Evolutionary conservation across 1,140 invertebrate species (phyloP).

Genomic region (Pogonognathellus flavescens): DNA sequence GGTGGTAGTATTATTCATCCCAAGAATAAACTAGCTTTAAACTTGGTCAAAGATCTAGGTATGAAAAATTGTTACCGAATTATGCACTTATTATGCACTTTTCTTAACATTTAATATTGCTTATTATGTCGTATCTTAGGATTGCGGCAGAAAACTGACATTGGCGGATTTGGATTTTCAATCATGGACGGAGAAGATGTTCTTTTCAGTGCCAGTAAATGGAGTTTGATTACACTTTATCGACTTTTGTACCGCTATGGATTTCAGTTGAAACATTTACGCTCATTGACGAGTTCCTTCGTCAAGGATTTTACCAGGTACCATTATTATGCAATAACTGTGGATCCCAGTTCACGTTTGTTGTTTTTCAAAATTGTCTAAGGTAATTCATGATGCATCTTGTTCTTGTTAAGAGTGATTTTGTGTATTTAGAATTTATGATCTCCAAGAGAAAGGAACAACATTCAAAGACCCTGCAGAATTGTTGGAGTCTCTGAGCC

Average conservation of each 20-base stretch:
- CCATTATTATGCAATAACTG: neutral
- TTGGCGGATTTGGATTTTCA: neutral
- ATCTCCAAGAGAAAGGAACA: constrained; percentile 72
- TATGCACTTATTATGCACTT: constrained; percentile 2
- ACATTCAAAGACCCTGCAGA: constrained; percentile 73
- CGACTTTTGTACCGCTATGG: constrained; percentile 76
- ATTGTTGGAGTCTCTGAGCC: constrained; percentile 74
- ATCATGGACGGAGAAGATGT: constrained; percentile 45
- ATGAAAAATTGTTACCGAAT: constrained; percentile 55
- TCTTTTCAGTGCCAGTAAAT: constrained; percentile 51
- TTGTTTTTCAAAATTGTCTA: too few relatives aligned
- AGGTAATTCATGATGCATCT: too few relatives aligned
- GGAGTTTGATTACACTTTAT: constrained; percentile 69
- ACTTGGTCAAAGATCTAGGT: constrained; percentile 75
- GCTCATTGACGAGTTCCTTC: constrained; percentile 70
- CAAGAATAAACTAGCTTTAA: constrained; percentile 75
- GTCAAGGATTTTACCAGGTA: constrained; percentile 71
- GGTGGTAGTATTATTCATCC: constrained; percentile 77
- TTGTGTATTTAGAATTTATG: constrained; percentile 73
- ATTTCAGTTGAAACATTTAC: constrained; percentile 71
- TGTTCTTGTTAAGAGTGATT: too few relatives aligned
- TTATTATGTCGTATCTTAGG: constrained; percentile 13
- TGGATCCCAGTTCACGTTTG: too few relatives aligned
- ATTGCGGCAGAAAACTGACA: constrained; percentile 41
- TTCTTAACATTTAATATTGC: neutral